phyloP scores from a whole-genome alignment of 2,797 vertebrate species.

The Anguilla obscura region DNA sequence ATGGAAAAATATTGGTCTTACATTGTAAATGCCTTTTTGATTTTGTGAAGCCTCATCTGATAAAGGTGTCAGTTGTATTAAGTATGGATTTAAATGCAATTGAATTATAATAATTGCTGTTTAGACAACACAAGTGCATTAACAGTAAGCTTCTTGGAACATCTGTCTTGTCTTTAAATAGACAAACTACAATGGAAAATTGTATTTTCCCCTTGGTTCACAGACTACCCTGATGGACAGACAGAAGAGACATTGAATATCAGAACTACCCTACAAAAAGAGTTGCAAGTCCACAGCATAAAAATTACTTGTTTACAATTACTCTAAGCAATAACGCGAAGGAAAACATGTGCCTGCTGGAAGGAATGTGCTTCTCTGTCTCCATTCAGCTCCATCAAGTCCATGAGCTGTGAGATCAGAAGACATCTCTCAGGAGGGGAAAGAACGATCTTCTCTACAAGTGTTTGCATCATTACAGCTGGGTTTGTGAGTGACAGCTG shows the following conservation, averaged over 20 bases:
- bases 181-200: neutral
- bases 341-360: neutral
- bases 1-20: neutral
- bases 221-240: neutral
- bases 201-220: neutral
- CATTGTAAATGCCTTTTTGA: too few relatives aligned
- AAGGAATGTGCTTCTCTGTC: neutral
- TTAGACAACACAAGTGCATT: neutral
- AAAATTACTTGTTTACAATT: neutral
- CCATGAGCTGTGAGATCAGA: neutral
- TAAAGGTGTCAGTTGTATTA: too few relatives aligned
- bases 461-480: neutral
- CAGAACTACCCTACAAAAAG: neutral
- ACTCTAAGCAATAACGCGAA: neutral
- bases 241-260: neutral
- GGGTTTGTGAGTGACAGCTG: neutral
- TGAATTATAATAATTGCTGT: too few relatives aligned
- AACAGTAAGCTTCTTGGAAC: too few relatives aligned
- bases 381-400: neutral
- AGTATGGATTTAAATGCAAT: too few relatives aligned
- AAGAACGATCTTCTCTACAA: neutral
- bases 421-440: neutral
- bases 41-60: too few relatives aligned
- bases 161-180: too few relatives aligned
- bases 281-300: neutral